Percentiles rank a stretch among this genome's conserved stretches.
phyloP scores from a whole-genome alignment of 2,888 invertebrate species.

The Habroteleia sp. region DNA sequence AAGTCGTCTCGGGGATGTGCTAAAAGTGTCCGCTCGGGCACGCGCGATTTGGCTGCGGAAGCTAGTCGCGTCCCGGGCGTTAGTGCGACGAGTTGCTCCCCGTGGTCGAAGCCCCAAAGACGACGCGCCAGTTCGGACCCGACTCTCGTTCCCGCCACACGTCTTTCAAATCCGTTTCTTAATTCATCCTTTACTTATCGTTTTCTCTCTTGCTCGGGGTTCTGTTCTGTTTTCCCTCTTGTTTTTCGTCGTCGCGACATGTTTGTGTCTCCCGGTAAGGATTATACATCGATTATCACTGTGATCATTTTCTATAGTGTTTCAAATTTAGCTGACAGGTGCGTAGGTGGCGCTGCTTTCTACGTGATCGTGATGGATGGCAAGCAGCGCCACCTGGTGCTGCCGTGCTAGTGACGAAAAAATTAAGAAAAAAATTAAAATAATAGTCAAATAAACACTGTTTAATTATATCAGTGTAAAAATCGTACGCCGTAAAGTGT shows the following conservation, averaged over 20 bases:
- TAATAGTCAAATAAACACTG: no score
- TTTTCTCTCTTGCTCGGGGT: conserved; percentile 6
- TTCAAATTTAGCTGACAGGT: conserved; percentile 1
- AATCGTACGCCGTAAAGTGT: conserved; percentile 15
- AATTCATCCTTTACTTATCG: conserved; percentile 2
- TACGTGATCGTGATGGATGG: background rate
- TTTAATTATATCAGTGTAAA: conserved; percentile 3
- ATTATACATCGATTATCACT: background rate
- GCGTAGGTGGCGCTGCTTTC: conserved; percentile 20
- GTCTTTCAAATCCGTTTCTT: conserved; percentile 7
- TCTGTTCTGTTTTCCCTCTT: conserved; percentile 4
- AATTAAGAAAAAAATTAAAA: no score
- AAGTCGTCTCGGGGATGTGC: conserved; percentile 86
- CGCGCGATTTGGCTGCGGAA: conserved; percentile 78
- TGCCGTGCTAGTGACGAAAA: background rate
- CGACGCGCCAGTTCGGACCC: conserved; percentile 49
- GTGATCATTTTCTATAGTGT: background rate
- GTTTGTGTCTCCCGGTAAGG: conserved; percentile 41
- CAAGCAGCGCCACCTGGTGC: conserved; percentile 9
- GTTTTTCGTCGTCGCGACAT: conserved; percentile 15
- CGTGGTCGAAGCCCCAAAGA: conserved; percentile 65
- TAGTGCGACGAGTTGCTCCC: conserved; percentile 78
- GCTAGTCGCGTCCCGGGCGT: conserved; percentile 82
- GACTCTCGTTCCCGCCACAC: conserved; percentile 50
- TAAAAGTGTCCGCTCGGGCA: conserved; percentile 85